Evolutionary conservation across 2,113 vertebrate species (phyloP), one percentile per base, ranked within the genome.

Genomic region (Tilapia sparmanii): DNA sequence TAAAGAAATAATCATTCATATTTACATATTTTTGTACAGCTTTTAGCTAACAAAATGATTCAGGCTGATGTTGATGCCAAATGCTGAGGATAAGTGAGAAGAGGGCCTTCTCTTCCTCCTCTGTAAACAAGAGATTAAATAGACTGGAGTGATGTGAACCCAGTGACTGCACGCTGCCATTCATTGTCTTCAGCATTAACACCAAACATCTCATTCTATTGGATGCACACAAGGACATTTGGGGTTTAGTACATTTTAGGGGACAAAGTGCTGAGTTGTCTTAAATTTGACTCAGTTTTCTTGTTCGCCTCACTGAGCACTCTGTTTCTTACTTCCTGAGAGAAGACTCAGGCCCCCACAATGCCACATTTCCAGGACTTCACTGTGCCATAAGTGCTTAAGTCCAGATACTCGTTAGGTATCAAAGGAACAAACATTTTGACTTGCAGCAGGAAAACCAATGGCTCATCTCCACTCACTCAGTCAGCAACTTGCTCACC

Each of bases 111-210:
- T 73, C 61, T 68, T 63, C 61, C 88, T 87, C 81, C 61, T 26
- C 84, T 94, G 93, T 94, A 94, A 95, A 95, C 91, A 91, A 89
- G 61, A 61, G 87, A 81, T 63, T 87, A 90, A 91, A 93, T 91
- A 92, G 54, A 82, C 18, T 31, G 7, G 54, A 86, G 82, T 52
- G 52, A 84, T 40, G 29, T 78, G 57, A 85, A 81, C 55, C 84
- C 40, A 82, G 42, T 71, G 76, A 85, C 93, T 85, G 88, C 91
- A 87, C 82, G 15, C 71, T 86, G 86, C 55, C 90, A 59, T 92
- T 95, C 92, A 96, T 95, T 95, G 94, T 95, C 95, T 93, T 95
- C 59, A 94, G 94, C 94, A 95, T 86, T 86, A 86, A 84, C 81
- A 81, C 53, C 71, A 80, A 90, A 90, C 88, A 81, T 52, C 88